These are phyloP conservation scores for Pica pica DNA, from an alignment of 2,113 vertebrate species.

Conservation along the genomic window DNA sequence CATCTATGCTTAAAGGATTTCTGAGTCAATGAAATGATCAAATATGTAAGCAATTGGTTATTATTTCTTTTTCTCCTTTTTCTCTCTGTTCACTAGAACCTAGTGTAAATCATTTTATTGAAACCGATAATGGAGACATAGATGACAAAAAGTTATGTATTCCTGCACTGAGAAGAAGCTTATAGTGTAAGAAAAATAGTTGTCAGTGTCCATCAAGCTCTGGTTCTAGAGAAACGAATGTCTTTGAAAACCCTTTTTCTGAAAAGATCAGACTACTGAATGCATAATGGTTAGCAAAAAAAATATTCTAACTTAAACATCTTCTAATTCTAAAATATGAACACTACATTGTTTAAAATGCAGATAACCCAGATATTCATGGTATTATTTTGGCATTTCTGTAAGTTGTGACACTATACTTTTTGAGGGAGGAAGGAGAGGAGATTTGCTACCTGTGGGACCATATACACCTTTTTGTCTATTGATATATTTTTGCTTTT, in stretches of 20 bases:
- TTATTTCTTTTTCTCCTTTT: neutral
- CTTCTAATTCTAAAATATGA: neutral
- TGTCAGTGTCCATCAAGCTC: neutral
- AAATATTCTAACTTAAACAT: neutral
- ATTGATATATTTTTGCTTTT: neutral
- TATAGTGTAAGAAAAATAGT: neutral
- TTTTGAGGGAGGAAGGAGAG: neutral
- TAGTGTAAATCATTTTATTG: neutral
- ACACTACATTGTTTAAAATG: neutral
- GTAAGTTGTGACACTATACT: neutral
- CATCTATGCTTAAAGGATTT: neutral
- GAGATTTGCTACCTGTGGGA: neutral
- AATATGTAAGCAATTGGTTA: neutral
- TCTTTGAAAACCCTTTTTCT: neutral
- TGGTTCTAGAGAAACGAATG: neutral
- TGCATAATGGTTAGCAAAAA: neutral
- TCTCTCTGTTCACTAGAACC: neutral
- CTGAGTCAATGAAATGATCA: neutral
- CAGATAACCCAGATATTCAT: neutral
- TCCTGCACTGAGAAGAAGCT: neutral
- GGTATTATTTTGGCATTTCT: neutral
- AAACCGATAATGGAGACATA: neutral
- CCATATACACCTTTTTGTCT: neutral
- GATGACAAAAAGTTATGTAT: neutral
- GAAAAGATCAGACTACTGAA: neutral